phyloP scores from a whole-genome alignment of 2,113 vertebrate species.

The Eubucco bourcierii region DNA sequence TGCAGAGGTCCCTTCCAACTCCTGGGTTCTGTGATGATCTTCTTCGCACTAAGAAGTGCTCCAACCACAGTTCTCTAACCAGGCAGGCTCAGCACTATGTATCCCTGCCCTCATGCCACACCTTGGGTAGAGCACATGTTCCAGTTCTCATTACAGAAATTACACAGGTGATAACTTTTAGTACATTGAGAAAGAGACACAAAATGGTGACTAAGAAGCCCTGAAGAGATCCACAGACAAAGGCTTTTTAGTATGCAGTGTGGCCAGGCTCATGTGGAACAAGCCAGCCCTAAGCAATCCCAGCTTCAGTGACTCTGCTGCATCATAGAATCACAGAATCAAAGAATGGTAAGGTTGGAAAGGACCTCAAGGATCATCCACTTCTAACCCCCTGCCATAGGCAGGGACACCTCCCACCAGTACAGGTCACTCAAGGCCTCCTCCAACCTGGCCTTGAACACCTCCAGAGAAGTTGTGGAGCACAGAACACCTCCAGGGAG shows the following conservation, averaged over 20 bases:
- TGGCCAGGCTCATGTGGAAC: background rate
- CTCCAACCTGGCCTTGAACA: too few species aligned
- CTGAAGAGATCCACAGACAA: background rate
- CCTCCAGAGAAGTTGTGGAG: too few species aligned
- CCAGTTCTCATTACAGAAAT: background rate
- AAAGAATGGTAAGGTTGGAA: too few species aligned
- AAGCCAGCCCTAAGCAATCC: background rate
- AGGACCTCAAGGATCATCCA: too few species aligned
- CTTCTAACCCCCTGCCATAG: too few species aligned
- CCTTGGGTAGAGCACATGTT: background rate
- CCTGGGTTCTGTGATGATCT: too few species aligned
- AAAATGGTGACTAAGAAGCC: background rate
- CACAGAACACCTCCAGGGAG: too few species aligned
- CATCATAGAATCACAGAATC: too few species aligned
- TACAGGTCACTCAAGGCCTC: too few species aligned
- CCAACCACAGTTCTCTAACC: background rate
- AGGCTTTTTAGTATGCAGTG: background rate
- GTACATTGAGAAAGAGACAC: background rate
- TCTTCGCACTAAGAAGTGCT: background rate
- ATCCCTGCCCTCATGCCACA: background rate
- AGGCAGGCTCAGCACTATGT: background rate
- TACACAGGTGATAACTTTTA: background rate
- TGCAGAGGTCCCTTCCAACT: too few species aligned
- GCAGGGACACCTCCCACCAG: too few species aligned
- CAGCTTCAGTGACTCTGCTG: rapidly evolving